Evolutionary conservation across 1,140 invertebrate genomes (phyloP).

Genomic region (Daktulosphaira vitifoliae): DNA sequence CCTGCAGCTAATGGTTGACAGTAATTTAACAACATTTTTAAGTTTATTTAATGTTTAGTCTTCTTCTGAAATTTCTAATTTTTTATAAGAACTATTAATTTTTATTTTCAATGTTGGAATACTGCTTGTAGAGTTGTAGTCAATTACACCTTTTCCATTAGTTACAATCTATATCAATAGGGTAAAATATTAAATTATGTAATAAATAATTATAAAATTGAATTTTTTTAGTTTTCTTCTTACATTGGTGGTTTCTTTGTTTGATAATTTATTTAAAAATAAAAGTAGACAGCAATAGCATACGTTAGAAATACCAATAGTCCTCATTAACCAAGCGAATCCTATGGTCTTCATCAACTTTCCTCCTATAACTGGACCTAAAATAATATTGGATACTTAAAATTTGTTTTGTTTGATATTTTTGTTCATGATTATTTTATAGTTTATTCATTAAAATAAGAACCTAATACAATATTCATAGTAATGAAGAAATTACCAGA

Average conservation of each 20-base stretch:
- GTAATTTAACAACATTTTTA: no score
- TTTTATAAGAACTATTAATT: background rate
- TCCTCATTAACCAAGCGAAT: conserved; percentile 62
- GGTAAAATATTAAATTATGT: background rate
- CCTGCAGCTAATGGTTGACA: no score
- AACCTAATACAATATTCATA: no score
- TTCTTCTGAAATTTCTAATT: background rate
- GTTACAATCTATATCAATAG: background rate
- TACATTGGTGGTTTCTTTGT: background rate
- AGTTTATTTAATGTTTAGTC: no score
- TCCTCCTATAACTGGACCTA: conserved; percentile 62
- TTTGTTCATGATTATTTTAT: no score
- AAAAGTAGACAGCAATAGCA: conserved; percentile 45
- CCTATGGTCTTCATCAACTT: conserved; percentile 58
- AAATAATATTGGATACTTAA: no score
- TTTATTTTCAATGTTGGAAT: background rate
- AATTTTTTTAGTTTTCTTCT: background rate
- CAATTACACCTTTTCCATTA: background rate
- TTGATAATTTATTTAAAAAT: conserved; percentile 2
- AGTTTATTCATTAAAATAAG: no score
- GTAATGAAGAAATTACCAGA: no score
- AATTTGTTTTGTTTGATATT: no score
- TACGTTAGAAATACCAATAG: conserved; percentile 58
- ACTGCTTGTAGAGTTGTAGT: conserved; percentile 10
- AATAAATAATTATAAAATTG: background rate